Evolutionary conservation across 2,113 vertebrate genomes (phyloP).

Genomic region (Pelecanus crispus): DNA sequence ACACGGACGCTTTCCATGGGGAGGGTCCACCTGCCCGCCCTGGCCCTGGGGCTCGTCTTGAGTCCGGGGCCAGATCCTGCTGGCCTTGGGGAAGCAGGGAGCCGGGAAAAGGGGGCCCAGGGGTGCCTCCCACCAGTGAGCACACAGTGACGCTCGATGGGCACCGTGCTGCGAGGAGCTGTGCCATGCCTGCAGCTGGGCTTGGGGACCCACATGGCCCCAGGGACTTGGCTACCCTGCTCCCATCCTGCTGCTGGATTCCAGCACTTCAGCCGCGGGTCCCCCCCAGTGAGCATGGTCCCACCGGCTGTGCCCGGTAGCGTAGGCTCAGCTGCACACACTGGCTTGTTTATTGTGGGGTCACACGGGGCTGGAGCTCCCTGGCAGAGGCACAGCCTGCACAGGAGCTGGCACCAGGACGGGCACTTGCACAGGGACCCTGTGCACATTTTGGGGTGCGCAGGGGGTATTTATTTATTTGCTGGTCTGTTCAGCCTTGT

Average conservation of each 20-base stretch:
- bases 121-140: background rate
- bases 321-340: background rate
- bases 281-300: background rate
- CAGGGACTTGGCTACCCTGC: background rate
- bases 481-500: background rate
- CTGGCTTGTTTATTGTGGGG: background rate
- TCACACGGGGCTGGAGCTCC: background rate
- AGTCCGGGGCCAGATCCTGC: background rate
- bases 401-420: background rate
- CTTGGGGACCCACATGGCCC: background rate
- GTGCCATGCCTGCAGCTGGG: background rate
- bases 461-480: background rate
- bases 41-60: background rate
- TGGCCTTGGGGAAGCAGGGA: background rate
- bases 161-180: background rate
- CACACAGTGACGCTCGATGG: background rate
- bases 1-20: background rate
- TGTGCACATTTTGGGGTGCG: background rate
- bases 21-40: background rate
- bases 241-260: background rate
- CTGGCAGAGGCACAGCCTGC: background rate
- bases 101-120: background rate
- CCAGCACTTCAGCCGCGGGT: accelerated
- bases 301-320: background rate
- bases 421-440: background rate